Conservation (phyloP, 1,140 invertebrate species). For the Zaprionus lachaisei region DNA sequence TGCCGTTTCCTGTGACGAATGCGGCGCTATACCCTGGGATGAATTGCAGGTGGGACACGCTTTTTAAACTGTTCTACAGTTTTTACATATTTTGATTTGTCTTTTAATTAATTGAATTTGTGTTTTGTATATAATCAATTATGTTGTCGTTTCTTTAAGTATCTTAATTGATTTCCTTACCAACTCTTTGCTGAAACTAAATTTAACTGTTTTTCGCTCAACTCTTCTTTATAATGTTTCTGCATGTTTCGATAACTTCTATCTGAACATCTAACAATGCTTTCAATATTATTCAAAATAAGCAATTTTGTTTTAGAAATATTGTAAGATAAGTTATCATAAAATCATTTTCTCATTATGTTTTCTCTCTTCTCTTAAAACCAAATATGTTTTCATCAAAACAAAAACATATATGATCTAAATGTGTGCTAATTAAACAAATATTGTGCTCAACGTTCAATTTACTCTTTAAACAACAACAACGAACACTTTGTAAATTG, state of each 20-base stretch:
- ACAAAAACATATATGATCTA: constrained; percentile 58
- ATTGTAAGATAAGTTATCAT: constrained; percentile 78
- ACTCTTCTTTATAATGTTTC: constrained; percentile 53
- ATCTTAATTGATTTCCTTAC: constrained; percentile 17
- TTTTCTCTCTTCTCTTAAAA: constrained; percentile 76
- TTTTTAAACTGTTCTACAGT: constrained; percentile 13
- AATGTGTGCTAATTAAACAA: constrained; percentile 76
- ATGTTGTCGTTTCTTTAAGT: constrained; percentile 23
- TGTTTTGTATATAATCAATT: constrained; percentile 45
- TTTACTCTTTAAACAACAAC: constrained; percentile 60
- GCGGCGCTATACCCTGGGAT: constrained; percentile 94
- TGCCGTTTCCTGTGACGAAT: constrained; percentile 91
- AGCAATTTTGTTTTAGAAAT: constrained; percentile 37
- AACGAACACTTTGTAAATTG: constrained; percentile 72
- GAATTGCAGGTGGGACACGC: constrained; percentile 92
- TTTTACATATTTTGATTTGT: background rate
- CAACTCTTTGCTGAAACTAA: constrained; percentile 28
- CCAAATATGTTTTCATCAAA: constrained; percentile 55
- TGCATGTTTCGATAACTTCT: constrained; percentile 73
- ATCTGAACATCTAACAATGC: constrained; percentile 53
- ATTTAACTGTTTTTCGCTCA: constrained; percentile 62
- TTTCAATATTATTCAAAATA: constrained; percentile 24
- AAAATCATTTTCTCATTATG: constrained; percentile 80
- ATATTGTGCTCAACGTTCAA: constrained; percentile 54
- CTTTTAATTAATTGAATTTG: constrained; percentile 44